Evolutionary conservation across 2,797 vertebrate genomes (phyloP), one percentile per base, ranked within the genome.

Genomic region (Hippoglossus hippoglossus): DNA sequence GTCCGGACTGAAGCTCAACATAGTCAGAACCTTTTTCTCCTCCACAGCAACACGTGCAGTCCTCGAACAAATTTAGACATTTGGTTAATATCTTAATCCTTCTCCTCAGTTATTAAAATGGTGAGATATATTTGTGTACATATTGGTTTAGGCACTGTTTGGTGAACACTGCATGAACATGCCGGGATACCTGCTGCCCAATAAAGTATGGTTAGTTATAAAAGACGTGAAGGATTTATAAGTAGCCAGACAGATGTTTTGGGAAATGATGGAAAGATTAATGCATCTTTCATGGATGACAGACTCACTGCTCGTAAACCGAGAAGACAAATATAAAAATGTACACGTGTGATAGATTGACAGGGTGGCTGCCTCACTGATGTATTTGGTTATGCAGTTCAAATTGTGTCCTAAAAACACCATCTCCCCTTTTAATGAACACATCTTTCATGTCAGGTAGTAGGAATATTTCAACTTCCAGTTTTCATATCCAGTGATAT

Each of bases 121-220:
- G 72, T 74, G 39, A 54, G 60, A 70, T 75, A 49, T n/a, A 64
- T 41, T 57, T 51, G 53, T 15, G 21, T 22, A 59, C 52, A 58
- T 62, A 63, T 44, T 66, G 22, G 47, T 25, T 56, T 8, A 49
- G 46, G 44, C 57, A 26, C n/a, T 4, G 21, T 71, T 21, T 62
- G 51, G 56, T 63, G 59, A 31, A 8, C 28, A 31, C 28, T 31
- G 7, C 28, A 31, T 31, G 28, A 31, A 31, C 28, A 31, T 9
- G 28, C 28, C 28, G 28, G 28, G 28, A 69, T 16, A 18, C 22
- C 10, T 73, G 25, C 55, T 19, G 60, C 26, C 63, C 59, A 55
- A 63, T 74, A 28, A 58, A 21, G 52, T 54, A 70, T 46, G 63
- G 60, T 56, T 50, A 51, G 41, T 12, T 26, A 22, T 50, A 25